Evolutionary conservation across 2,113 vertebrate genomes (phyloP).

Genomic region (Dascyllus trimaculatus): DNA sequence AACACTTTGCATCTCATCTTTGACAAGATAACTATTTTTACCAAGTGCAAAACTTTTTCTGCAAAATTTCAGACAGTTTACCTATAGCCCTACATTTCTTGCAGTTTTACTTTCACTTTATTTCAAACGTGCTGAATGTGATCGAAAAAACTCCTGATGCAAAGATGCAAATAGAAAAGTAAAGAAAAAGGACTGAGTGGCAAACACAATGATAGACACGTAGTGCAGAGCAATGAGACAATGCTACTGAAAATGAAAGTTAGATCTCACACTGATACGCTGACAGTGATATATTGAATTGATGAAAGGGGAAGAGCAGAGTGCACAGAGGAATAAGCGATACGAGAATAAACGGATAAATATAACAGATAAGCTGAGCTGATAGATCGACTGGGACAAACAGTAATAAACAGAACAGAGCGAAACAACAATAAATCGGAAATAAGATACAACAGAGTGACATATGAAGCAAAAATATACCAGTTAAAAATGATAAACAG

Average conservation of each 20-base stretch:
- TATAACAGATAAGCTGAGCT: no score
- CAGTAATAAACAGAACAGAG: not conserved
- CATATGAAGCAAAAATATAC: not conserved
- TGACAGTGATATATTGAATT: not conserved
- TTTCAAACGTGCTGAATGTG: not conserved
- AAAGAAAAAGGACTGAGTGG: not conserved
- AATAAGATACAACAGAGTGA: not conserved
- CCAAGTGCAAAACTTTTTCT: not conserved
- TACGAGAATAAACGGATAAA: not conserved
- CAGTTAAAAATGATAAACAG: constrained; percentile 1
- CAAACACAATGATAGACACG: no score
- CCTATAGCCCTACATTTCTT: not conserved
- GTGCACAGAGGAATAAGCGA: not conserved
- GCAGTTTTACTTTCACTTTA: not conserved
- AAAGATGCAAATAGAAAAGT: not conserved
- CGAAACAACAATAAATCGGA: not conserved
- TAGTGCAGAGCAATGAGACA: not conserved
- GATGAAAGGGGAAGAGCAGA: not conserved
- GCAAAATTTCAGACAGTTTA: not conserved
- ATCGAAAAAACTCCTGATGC: not conserved
- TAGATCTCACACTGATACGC: not conserved
- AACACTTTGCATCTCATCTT: not conserved
- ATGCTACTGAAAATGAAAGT: not conserved
- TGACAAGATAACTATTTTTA: no score
- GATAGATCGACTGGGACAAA: no score